Percentiles rank a stretch among this genome's conserved stretches.
Evolutionary conservation across 2,113 vertebrate species (phyloP).

Genomic region (Sceloporus undulatus): DNA sequence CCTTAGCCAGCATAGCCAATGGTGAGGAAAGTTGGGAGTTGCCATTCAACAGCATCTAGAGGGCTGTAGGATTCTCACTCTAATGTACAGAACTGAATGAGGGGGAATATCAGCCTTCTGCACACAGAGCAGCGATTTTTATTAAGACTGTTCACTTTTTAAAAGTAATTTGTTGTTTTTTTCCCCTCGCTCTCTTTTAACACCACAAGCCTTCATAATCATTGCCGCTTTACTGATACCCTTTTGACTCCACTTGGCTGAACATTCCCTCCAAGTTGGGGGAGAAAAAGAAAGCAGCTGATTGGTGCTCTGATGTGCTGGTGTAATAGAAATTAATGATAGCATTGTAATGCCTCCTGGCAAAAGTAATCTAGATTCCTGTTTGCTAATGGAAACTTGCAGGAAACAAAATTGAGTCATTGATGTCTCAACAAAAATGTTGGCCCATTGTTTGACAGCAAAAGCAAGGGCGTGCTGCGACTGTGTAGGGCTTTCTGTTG

Average conservation of each 20-base stretch:
- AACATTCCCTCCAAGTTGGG: neutral
- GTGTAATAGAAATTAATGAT: constrained; percentile 30
- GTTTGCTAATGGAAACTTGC: constrained; percentile 26
- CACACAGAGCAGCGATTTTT: neutral
- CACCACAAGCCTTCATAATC: constrained; percentile 10
- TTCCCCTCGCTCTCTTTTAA: neutral
- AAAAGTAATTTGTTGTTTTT: neutral
- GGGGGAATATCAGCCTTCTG: neutral
- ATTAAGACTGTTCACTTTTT: neutral
- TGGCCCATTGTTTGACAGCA: constrained; percentile 3
- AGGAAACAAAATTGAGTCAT: constrained; percentile 24
- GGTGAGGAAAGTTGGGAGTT: too few species aligned
- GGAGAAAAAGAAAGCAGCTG: neutral
- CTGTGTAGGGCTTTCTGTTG: neutral
- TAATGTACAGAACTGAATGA: too few species aligned
- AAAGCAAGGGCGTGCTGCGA: neutral
- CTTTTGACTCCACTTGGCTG: constrained; percentile 22
- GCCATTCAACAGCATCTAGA: too few species aligned
- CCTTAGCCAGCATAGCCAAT: too few species aligned
- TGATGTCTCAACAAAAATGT: constrained; percentile 14
- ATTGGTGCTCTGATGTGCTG: constrained; percentile 21
- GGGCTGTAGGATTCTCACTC: too few species aligned
- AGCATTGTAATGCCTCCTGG: constrained; percentile 27
- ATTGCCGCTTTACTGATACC: neutral
- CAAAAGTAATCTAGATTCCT: constrained; percentile 25